Percentiles rank a stretch among this genome's conserved stretches.
Conservation (phyloP, 2,797 vertebrate species). For the Amphiprion clarkii region DNA sequence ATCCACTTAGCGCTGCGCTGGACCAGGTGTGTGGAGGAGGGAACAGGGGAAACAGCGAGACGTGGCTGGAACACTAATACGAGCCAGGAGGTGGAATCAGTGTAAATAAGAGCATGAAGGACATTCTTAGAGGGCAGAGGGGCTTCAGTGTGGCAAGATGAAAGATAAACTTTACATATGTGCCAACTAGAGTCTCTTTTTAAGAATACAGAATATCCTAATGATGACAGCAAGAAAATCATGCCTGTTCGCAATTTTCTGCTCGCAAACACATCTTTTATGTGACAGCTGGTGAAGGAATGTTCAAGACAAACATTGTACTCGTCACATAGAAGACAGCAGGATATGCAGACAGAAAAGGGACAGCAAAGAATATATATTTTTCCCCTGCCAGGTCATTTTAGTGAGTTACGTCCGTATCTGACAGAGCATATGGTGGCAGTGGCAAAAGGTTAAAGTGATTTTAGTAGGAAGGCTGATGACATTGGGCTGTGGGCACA, state of each 20-base stretch:
- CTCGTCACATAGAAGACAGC: constrained; percentile 17
- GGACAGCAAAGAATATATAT: neutral
- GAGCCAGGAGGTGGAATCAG: constrained; percentile 57
- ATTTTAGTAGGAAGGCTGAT: constrained; percentile 28
- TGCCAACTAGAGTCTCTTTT: neutral
- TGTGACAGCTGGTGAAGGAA: constrained; percentile 22
- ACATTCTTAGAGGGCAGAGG: constrained; percentile 51
- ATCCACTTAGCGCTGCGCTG: constrained; percentile 72
- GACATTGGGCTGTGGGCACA: constrained; percentile 17
- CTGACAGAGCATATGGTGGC: constrained; percentile 51
- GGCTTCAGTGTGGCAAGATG: constrained; percentile 17
- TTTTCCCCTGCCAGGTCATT: constrained; percentile 42
- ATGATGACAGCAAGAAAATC: neutral
- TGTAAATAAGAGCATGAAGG: constrained; percentile 75
- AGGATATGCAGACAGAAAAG: constrained; percentile 17
- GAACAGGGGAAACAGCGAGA: constrained; percentile 52
- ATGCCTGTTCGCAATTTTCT: neutral
- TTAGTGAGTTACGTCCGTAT: constrained; percentile 48
- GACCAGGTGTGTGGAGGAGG: constrained; percentile 66
- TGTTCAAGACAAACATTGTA: constrained; percentile 24
- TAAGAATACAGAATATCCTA: constrained; percentile 4
- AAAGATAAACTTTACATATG: constrained; percentile 18
- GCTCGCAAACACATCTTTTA: constrained; percentile 28
- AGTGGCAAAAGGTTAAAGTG: constrained; percentile 45
- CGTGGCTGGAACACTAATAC: constrained; percentile 81